Conservation (phyloP, 2,113 vertebrate species). For the Microtus pennsylvanicus region DNA sequence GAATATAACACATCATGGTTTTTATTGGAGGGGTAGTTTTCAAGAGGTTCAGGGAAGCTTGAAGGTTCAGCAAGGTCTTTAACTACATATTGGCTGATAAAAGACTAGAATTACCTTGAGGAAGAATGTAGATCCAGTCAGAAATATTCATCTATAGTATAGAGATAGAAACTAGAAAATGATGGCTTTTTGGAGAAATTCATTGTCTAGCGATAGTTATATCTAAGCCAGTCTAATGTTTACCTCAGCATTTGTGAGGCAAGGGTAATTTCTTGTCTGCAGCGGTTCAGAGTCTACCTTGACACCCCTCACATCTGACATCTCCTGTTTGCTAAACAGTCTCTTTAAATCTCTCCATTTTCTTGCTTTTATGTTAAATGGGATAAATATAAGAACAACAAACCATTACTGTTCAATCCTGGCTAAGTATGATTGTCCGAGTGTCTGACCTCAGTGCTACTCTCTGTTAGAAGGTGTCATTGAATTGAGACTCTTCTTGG, state of each 20-base stretch:
- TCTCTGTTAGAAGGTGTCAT: neutral
- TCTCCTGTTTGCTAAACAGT: conserved; percentile 1
- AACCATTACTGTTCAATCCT: neutral
- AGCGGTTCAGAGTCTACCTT: neutral
- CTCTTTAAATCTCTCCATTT: neutral
- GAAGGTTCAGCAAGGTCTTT: neutral
- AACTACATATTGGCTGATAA: conserved; percentile 20
- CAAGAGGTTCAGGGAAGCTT: neutral
- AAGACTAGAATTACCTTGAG: neutral
- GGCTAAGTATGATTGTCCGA: neutral
- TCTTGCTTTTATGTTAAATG: conserved; percentile 11
- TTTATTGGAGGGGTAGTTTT: neutral
- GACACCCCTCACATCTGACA: neutral
- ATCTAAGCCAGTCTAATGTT: neutral
- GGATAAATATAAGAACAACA: neutral
- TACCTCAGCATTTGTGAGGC: neutral
- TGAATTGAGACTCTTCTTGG: neutral
- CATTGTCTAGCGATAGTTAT: neutral
- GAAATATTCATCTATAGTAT: neutral
- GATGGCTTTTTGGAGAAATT: neutral
- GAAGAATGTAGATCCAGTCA: neutral
- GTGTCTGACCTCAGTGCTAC: neutral
- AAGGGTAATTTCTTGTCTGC: neutral
- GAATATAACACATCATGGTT: neutral
- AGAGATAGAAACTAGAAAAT: neutral